These are phyloP conservation scores for Chloropsis cyanopogon DNA, from an alignment of 2,113 vertebrate species.

Conservation along the genomic window DNA sequence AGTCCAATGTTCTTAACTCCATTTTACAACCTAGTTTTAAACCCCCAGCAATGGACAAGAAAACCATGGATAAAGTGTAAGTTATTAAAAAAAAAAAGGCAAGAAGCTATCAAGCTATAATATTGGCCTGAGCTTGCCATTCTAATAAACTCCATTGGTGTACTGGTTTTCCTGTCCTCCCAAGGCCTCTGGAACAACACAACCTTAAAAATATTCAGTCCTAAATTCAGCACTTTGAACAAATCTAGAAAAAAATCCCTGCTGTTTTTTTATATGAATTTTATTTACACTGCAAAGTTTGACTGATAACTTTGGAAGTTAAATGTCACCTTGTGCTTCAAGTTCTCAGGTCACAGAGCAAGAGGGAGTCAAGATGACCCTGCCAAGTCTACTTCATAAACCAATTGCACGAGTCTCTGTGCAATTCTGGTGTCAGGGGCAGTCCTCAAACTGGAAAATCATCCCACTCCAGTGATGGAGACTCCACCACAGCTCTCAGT, in stretches of 20 bases:
- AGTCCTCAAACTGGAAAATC: not conserved
- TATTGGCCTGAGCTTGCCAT: not conserved
- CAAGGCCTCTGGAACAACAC: not conserved
- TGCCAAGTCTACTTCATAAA: not conserved
- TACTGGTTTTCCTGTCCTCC: not conserved
- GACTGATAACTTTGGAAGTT: not conserved
- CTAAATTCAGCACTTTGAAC: not conserved
- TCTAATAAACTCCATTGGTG: not conserved
- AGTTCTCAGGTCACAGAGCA: not conserved
- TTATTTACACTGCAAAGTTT: not conserved
- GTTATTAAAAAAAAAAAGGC: not conserved
- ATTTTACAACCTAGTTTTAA: not conserved
- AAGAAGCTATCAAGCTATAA: not conserved
- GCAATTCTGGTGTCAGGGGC: not conserved
- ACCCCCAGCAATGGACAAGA: not conserved
- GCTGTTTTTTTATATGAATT: not conserved
- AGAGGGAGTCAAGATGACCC: not conserved
- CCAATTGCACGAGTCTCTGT: not conserved
- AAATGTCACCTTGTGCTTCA: not conserved
- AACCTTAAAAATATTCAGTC: not conserved
- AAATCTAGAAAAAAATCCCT: not conserved
- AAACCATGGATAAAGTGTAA: not conserved
- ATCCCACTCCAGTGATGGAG: not conserved
- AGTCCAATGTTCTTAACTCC: not conserved
- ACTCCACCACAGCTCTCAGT: not conserved